These are phyloP conservation scores for Drosophila ananassae DNA, from an alignment of 1,140 invertebrate genomes.

Conservation along the genomic window DNA sequence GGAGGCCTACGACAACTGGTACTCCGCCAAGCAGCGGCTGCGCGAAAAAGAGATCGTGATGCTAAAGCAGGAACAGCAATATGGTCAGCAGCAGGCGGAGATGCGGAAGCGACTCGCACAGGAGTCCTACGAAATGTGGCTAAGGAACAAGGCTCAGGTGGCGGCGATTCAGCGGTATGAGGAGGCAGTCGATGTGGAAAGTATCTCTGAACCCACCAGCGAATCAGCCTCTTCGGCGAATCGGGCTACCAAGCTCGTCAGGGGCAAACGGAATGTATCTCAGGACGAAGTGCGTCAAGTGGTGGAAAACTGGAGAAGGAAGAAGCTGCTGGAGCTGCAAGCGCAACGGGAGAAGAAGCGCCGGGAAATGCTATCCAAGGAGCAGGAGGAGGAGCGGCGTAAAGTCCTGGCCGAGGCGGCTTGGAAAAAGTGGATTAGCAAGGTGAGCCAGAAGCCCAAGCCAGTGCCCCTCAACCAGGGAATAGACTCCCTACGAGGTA, in stretches of 20 bases:
- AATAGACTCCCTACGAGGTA: conserved; percentile 59
- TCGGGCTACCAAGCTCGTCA: background rate
- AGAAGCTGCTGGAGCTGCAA: conserved; percentile 43
- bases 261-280: conserved; percentile 32
- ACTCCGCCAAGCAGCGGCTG: conserved; percentile 36
- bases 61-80: conserved; percentile 9
- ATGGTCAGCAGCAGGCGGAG: background rate
- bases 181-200: background rate
- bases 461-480: conserved; percentile 73
- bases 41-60: background rate
- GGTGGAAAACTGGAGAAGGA: conserved; percentile 55
- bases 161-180: conserved; percentile 23
- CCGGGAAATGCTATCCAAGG: conserved; percentile 3
- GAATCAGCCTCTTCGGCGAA: no score
- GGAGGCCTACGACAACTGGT: conserved; percentile 55
- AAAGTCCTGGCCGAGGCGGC: conserved; percentile 40
- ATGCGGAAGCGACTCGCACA: conserved; percentile 39
- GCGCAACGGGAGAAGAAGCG: conserved; percentile 27
- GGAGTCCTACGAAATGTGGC: conserved; percentile 54
- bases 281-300: conserved; percentile 45
- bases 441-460: conserved; percentile 56
- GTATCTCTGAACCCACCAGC: background rate
- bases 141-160: conserved; percentile 28
- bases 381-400: conserved; percentile 28
- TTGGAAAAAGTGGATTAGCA: conserved; percentile 56